Conservation (phyloP, 2,888 invertebrate genomes). For the Sericinus montela region DNA sequence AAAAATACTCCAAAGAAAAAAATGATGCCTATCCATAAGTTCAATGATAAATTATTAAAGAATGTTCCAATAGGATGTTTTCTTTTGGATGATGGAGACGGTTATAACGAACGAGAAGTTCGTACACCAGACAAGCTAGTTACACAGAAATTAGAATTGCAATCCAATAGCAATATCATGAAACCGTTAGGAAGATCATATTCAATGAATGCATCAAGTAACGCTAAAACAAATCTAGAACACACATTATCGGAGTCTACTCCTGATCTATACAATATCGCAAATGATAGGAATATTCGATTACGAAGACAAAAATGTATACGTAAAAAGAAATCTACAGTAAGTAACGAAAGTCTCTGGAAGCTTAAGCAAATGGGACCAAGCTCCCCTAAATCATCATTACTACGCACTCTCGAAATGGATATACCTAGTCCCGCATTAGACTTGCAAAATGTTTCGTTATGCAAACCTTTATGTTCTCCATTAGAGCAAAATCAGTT, state of each 20-base stretch:
- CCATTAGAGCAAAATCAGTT: conserved; percentile 29
- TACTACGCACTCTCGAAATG: conserved; percentile 61
- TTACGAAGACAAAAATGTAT: conserved; percentile 80
- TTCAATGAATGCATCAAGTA: conserved; percentile 52
- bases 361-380: conserved; percentile 39
- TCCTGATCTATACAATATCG: conserved; percentile 51
- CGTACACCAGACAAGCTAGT: conserved; percentile 58
- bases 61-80: conserved; percentile 71
- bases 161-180: conserved; percentile 27
- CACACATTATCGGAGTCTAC: conserved; percentile 56
- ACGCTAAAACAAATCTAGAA: conserved; percentile 41
- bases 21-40: conserved; percentile 48
- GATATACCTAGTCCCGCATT: conserved; percentile 66
- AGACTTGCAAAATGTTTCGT: conserved; percentile 53
- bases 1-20: conserved; percentile 58
- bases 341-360: conserved; percentile 60
- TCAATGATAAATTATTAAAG: conserved; percentile 59
- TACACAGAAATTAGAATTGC: conserved; percentile 31
- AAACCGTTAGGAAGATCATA: conserved; percentile 50
- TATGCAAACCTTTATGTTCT: conserved; percentile 51
- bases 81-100: conserved; percentile 67
- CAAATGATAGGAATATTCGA: conserved; percentile 49
- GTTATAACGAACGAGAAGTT: conserved; percentile 73
- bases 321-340: conserved; percentile 71
- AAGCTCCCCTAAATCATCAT: conserved; percentile 47